Evolutionary conservation across 2,888 invertebrate genomes (phyloP), one percentile per base, ranked within the genome.

Genomic region (Platycheirus albimanus): DNA sequence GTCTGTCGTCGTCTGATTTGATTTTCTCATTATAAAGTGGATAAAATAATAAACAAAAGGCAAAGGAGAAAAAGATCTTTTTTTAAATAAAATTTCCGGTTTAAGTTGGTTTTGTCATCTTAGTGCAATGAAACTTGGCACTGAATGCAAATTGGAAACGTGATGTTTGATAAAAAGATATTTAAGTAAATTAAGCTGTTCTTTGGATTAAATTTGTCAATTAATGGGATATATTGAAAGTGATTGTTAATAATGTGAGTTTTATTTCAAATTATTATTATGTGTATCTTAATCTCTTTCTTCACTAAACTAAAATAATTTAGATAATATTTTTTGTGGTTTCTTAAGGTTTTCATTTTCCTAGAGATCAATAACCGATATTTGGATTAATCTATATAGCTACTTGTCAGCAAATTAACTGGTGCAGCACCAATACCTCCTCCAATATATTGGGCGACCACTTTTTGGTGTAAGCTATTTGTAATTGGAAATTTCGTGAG

Each of bases 31-130:
- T 64, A 43, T 69, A 63, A 77, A 83, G 83, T 83, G 78, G 63
- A 78, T 78, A 78, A 56, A 56, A n/a, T 30, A 28, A 78, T 74
- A 72, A 69, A 74, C 56, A 49, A 77, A 72, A 63, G n/a, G 49
- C 36, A 61, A 52, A 49, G 45, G 54, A 41, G 54, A 30, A 41
- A 41, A 38, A 66, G n/a, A 66, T 58, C 8, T 41, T 41, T 56
- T 36, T 63, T 72, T 63, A 77, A 78, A 36, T n/a, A 43, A 67
- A 74, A 72, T 83, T 74, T 83, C 83, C 83, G 83, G 83, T 74
- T 67, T 15, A 20, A 41, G 47, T 33, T 64, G 54, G 33, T 54
- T 47, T 17, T 33, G 15, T 11, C n/a, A 36, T 13, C 20, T 19
- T 33, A 58, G 61, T 79, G 67, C 45, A 67, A 47, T 61, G 72